Conservation (phyloP, 2,797 vertebrate genomes). For the Enteromius mattozi region DNA sequence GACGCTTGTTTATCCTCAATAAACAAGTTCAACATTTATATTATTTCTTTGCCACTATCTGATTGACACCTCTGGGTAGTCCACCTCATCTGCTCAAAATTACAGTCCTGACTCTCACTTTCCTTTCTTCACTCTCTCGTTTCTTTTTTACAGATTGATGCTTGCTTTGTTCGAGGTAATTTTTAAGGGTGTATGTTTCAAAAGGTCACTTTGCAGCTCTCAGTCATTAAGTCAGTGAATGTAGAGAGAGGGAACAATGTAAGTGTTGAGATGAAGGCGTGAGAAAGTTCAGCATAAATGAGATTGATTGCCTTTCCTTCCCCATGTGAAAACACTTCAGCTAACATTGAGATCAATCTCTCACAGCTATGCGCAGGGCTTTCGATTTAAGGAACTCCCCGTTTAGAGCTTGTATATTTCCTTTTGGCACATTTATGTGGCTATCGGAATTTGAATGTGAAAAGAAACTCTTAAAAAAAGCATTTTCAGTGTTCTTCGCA, state of each 20-base stretch:
- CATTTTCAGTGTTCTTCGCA: neutral
- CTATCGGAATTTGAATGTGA: slow-evolving; percentile 45
- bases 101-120: slow-evolving; percentile 12
- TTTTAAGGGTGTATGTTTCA: slow-evolving; percentile 69
- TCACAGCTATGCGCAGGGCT: slow-evolving; percentile 34
- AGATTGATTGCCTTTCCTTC: slow-evolving; percentile 70
- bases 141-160: slow-evolving; percentile 57
- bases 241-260: slow-evolving; percentile 55
- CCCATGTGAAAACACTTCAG: slow-evolving; percentile 54
- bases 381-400: slow-evolving; percentile 52
- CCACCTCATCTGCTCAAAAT: neutral
- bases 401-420: slow-evolving; percentile 59
- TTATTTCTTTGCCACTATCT: neutral
- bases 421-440: slow-evolving; percentile 57
- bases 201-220: slow-evolving; percentile 74
- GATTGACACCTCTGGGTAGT: slow-evolving; percentile 9
- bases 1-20: slow-evolving; percentile 12
- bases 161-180: slow-evolving; percentile 68
- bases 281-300: slow-evolving; percentile 72
- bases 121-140: neutral
- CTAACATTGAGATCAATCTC: slow-evolving; percentile 62
- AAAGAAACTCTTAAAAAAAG: neutral
- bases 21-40: slow-evolving; percentile 17
- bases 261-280: slow-evolving; percentile 67
- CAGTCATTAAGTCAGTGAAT: slow-evolving; percentile 73